Conservation (phyloP, 2,113 vertebrate species). For the Austrofundulus limnaeus region DNA sequence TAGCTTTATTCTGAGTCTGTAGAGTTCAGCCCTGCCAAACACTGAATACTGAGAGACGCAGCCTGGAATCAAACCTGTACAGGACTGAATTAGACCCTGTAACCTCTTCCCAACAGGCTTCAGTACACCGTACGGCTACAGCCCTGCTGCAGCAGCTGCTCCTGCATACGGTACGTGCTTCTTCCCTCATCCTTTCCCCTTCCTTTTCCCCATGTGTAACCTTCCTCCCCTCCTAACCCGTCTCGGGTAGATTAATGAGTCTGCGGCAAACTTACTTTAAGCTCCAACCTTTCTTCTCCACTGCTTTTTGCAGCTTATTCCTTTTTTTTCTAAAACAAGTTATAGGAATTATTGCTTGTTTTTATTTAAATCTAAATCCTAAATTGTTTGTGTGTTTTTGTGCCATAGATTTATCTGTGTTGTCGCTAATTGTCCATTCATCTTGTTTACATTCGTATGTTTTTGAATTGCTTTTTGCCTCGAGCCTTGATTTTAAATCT, state of each 20-base stretch:
- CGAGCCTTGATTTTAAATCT: not conserved
- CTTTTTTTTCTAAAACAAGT: not conserved
- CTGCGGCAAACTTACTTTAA: not conserved
- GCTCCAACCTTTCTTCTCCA: not conserved
- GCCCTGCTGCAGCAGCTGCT: slow-evolving; percentile 88
- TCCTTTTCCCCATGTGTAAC: not conserved
- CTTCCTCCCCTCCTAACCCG: slow-evolving; percentile 19
- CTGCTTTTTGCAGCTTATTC: slow-evolving; percentile 1
- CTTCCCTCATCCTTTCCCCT: slow-evolving; percentile 6
- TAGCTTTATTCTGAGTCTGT: slow-evolving; percentile 9
- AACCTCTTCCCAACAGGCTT: slow-evolving; percentile 83
- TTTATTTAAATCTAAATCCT: slow-evolving; percentile 8
- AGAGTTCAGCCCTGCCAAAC: not conserved
- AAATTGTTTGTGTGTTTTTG: slow-evolving; percentile 71
- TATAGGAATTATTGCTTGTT: not conserved
- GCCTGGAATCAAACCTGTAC: slow-evolving; percentile 17
- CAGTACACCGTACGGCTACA: slow-evolving; percentile 93
- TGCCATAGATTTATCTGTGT: slow-evolving; percentile 82
- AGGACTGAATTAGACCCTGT: slow-evolving; percentile 38
- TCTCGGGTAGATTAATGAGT: slow-evolving; percentile 19
- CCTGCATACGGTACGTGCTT: slow-evolving; percentile 94
- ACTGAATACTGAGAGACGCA: slow-evolving; percentile 14
- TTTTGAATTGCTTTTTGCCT: slow-evolving; percentile 68
- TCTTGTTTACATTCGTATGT: slow-evolving; percentile 7
- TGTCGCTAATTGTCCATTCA: slow-evolving; percentile 79